Percentiles rank a stretch among this genome's conserved stretches.
phyloP scores from a whole-genome alignment of 2,888 invertebrate genomes.

The Synergus gifuensis region DNA sequence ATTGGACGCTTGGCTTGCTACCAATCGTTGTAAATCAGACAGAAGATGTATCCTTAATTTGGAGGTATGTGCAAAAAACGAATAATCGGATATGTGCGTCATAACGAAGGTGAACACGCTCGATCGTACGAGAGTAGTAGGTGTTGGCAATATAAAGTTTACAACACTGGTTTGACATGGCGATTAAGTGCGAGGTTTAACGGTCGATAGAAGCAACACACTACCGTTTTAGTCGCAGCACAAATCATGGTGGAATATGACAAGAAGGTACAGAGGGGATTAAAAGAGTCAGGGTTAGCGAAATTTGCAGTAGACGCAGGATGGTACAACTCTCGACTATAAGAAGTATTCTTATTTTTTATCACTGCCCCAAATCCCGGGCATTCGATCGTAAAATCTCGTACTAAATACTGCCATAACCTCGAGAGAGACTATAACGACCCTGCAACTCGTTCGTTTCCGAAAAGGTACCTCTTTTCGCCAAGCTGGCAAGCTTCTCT shows the following conservation, averaged over 20 bases:
- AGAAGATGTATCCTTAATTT: background rate
- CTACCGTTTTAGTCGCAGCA: conserved; percentile 51
- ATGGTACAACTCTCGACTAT: conserved; percentile 39
- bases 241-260: conserved; percentile 59
- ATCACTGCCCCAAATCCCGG: conserved; percentile 55
- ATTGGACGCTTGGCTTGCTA: background rate
- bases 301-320: conserved; percentile 27
- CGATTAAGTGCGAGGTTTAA: conserved; percentile 76
- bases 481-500: conserved; percentile 38
- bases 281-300: conserved; percentile 10
- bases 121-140: conserved; percentile 59
- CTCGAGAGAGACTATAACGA: conserved; percentile 23
- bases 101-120: conserved; percentile 44
- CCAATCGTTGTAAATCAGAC: background rate
- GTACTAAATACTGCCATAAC: conserved; percentile 56
- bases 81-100: background rate
- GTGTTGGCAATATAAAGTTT: conserved; percentile 70
- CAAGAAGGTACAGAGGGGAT: conserved; percentile 47
- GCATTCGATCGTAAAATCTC: conserved; percentile 58
- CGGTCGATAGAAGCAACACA: conserved; percentile 66
- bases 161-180: conserved; percentile 75
- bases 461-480: conserved; percentile 46
- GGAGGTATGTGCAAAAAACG: conserved; percentile 32
- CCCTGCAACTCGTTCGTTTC: conserved; percentile 37
- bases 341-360: conserved; percentile 50